Conservation (phyloP, 2,888 invertebrate species). For the Drosophila merina region DNA sequence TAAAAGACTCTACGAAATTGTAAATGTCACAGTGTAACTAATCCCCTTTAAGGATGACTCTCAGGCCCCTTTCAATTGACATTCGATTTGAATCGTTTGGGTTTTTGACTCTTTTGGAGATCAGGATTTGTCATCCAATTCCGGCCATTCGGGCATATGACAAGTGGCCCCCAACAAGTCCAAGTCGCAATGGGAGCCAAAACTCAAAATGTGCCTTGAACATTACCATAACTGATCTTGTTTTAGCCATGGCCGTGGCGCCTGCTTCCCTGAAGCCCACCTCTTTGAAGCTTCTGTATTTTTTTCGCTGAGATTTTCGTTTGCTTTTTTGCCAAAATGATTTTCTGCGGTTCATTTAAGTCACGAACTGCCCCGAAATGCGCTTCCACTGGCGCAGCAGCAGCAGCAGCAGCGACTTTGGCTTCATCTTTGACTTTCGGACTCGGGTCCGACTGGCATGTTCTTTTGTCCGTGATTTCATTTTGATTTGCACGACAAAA, state of each 20-base stretch:
- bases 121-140: conserved; percentile 64
- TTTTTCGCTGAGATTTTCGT: conserved; percentile 31
- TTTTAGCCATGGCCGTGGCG: conserved; percentile 60
- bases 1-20: too few species aligned
- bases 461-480: conserved; percentile 74
- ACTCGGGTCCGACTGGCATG: conserved; percentile 60
- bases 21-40: background rate
- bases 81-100: conserved; percentile 38
- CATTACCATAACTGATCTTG: conserved; percentile 78
- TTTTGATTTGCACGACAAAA: conserved; percentile 77
- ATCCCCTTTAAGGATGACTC: conserved; percentile 11
- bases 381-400: conserved; percentile 23
- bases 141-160: conserved; percentile 44
- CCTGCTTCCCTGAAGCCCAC: conserved; percentile 50
- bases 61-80: conserved; percentile 12
- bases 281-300: conserved; percentile 38
- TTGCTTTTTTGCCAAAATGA: conserved; percentile 48
- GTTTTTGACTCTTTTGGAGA: conserved; percentile 36
- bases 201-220: conserved; percentile 68
- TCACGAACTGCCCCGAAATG: conserved; percentile 74
- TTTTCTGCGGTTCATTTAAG: conserved; percentile 80
- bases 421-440: conserved; percentile 57
- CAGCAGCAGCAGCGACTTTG: conserved; percentile 44
- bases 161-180: conserved; percentile 47
- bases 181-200: conserved; percentile 37